These are phyloP conservation scores for Chanos chanos DNA, from an alignment of 2,797 vertebrate genomes.

Conservation along the genomic window DNA sequence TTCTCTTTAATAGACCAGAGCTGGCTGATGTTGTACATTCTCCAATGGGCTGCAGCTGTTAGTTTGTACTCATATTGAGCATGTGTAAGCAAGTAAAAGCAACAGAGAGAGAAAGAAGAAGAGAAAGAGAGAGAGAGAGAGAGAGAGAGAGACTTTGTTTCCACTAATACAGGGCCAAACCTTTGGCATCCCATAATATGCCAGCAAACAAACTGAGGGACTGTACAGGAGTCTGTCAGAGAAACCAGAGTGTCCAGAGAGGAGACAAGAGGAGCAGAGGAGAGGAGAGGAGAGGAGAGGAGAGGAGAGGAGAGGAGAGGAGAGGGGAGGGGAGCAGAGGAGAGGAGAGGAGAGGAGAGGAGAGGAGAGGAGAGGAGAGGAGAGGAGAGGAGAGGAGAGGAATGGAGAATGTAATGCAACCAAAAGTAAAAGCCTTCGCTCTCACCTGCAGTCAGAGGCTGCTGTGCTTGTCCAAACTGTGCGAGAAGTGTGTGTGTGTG, in stretches of 20 bases:
- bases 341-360: slow-evolving; percentile 12
- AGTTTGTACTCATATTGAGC: too few species aligned
- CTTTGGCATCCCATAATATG: slow-evolving; percentile 31
- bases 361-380: background rate
- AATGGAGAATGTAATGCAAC: too few species aligned
- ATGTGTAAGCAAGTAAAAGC: slow-evolving; percentile 1
- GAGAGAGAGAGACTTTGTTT: too few species aligned
- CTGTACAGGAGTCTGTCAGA: background rate
- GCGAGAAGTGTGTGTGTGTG: too few species aligned
- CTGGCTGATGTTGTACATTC: slow-evolving; percentile 19
- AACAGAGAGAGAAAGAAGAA: background rate
- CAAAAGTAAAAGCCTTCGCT: too few species aligned
- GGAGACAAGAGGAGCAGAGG: background rate
- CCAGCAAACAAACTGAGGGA: slow-evolving; percentile 29
- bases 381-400: slow-evolving; percentile 20
- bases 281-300: background rate
- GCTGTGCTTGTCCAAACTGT: too few species aligned
- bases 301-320: background rate
- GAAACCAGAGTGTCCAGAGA: background rate
- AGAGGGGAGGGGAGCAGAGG: slow-evolving; percentile 17
- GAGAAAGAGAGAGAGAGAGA: background rate
- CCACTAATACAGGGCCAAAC: too few species aligned
- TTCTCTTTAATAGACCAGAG: slow-evolving; percentile 27
- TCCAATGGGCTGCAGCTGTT: slow-evolving; percentile 18
- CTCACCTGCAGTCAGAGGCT: too few species aligned